Conservation (phyloP, 2,797 vertebrate species). For the Tadarida brasiliensis region DNA sequence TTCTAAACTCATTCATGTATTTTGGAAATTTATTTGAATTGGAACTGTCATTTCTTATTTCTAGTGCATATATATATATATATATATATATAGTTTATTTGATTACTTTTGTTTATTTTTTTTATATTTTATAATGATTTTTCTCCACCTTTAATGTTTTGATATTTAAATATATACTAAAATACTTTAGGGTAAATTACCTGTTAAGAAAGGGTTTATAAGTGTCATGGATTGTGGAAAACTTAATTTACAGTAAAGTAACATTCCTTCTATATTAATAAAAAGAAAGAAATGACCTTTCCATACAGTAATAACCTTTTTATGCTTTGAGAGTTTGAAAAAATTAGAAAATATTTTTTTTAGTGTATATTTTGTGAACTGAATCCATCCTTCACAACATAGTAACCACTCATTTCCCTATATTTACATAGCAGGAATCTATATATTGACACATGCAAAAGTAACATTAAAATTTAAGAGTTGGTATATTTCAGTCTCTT, state of each 20-base stretch:
- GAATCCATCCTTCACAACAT: conserved; percentile 59
- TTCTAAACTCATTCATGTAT: conserved; percentile 66
- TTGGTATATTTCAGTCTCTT: conserved; percentile 75
- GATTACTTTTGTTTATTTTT: not conserved
- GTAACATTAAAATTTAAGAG: conserved; percentile 79
- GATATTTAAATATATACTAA: conserved; percentile 20
- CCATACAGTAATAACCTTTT: conserved; percentile 70
- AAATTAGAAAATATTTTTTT: conserved; percentile 51
- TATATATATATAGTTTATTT: not conserved
- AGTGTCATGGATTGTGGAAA: not conserved
- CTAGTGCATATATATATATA: no score
- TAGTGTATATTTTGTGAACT: conserved; percentile 63
- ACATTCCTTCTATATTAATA: not conserved
- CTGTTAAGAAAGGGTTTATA: not conserved
- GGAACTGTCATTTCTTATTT: not conserved
- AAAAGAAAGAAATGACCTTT: conserved; percentile 63
- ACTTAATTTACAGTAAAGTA: not conserved
- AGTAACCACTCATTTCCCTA: conserved; percentile 59
- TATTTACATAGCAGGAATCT: conserved; percentile 73
- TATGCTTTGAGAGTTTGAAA: conserved; percentile 67
- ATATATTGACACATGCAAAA: conserved; percentile 70
- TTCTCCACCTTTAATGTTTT: not conserved
- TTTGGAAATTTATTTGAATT: conserved; percentile 30
- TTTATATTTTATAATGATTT: not conserved
- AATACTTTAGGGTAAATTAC: not conserved